phyloP scores from a whole-genome alignment of 2,888 invertebrate genomes.

The Lasius fuliginosus region DNA sequence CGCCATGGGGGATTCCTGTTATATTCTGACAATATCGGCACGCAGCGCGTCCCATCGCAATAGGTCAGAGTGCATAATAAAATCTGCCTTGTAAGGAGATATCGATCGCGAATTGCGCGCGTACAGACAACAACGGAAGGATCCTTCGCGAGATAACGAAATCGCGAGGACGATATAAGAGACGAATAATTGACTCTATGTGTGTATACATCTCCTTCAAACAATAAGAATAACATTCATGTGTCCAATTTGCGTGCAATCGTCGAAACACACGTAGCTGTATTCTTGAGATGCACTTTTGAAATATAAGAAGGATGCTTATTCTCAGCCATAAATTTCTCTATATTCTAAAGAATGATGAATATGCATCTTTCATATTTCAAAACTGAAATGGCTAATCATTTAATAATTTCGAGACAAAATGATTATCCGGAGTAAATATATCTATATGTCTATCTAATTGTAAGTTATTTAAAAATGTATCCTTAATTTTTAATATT shows the following conservation, averaged over 20 bases:
- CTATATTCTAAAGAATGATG: not conserved
- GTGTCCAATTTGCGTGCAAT: constrained; percentile 10
- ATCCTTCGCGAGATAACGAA: constrained; percentile 31
- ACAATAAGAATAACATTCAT: not conserved
- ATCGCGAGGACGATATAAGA: not conserved
- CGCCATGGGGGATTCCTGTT: constrained; percentile 24
- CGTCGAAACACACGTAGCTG: not conserved
- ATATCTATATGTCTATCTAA: not conserved
- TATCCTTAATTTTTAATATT: not conserved
- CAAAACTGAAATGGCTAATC: not conserved
- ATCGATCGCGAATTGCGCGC: constrained; percentile 66
- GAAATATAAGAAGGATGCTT: not conserved
- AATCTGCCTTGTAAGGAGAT: constrained; percentile 63
- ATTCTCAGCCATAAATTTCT: not conserved
- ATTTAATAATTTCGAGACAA: not conserved
- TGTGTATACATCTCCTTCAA: not conserved
- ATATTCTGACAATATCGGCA: constrained; percentile 57
- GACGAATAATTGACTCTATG: not conserved
- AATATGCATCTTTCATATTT: not conserved
- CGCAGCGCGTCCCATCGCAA: constrained; percentile 50
- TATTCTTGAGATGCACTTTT: not conserved
- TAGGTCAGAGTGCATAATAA: constrained; percentile 68
- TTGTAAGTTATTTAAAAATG: not conserved
- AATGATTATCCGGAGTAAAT: not conserved
- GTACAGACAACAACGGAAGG: not conserved